Conservation (phyloP, 2,113 vertebrate genomes). For the Butorides virescens region DNA sequence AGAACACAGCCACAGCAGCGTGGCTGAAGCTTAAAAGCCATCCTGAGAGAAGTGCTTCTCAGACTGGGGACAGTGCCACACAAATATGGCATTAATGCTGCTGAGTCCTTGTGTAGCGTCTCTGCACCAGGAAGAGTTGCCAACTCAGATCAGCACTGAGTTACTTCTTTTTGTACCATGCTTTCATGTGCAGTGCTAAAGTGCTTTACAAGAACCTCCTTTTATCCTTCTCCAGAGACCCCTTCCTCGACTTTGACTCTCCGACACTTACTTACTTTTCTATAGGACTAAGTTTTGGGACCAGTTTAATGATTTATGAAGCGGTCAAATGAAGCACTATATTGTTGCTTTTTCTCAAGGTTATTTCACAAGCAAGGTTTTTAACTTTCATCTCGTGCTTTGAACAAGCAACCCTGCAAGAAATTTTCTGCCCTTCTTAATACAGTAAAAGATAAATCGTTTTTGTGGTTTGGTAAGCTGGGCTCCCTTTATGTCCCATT, state of each 20-base stretch:
- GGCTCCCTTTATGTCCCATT: background rate
- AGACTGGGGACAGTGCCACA: background rate
- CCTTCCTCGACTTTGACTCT: background rate
- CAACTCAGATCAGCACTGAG: background rate
- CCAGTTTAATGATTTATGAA: conserved; percentile 21
- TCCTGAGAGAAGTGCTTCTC: background rate
- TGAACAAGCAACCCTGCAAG: background rate
- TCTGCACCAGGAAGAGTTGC: background rate
- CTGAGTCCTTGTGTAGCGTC: background rate
- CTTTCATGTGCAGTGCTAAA: background rate
- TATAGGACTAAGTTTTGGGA: background rate
- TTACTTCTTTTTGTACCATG: background rate
- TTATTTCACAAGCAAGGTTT: background rate
- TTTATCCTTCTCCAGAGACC: background rate
- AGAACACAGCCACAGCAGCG: background rate
- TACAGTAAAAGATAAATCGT: background rate
- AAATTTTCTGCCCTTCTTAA: background rate
- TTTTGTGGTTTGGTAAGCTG: background rate
- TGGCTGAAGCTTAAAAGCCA: background rate
- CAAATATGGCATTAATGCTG: background rate
- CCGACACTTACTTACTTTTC: background rate
- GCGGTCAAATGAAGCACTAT: conserved; percentile 14
- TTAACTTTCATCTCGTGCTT: background rate
- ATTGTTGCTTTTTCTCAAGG: conserved; percentile 26
- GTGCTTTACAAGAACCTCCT: background rate